phyloP scores from a whole-genome alignment of 1,140 invertebrate species.

The Sarcophaga peregrina region DNA sequence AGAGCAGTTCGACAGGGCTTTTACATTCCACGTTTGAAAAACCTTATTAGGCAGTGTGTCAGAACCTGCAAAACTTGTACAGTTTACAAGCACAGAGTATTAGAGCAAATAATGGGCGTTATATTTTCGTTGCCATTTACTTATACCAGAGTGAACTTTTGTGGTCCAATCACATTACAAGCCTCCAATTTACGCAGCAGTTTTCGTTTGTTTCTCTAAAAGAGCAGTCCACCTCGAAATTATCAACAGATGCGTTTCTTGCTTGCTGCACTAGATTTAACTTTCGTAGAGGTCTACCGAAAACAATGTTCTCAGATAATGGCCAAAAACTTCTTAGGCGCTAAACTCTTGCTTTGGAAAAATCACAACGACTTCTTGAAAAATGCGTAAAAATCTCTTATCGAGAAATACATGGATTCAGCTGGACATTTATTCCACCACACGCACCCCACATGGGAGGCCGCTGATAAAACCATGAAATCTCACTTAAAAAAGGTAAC shows the following conservation, averaged over 20 bases:
- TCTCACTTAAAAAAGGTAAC: not conserved
- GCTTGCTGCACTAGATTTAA: not conserved
- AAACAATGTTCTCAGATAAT: not conserved
- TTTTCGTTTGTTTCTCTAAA: too few species aligned
- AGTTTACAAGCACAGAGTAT: not conserved
- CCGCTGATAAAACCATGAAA: not conserved
- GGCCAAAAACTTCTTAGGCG: not conserved
- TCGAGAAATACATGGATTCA: not conserved
- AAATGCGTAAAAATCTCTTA: not conserved
- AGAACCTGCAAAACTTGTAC: not conserved
- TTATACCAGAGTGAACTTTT: conserved; percentile 50
- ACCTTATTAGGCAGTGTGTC: not conserved
- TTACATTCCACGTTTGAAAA: not conserved
- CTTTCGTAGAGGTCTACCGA: not conserved
- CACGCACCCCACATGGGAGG: not conserved
- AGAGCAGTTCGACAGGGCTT: not conserved
- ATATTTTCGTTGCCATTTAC: conserved; percentile 28
- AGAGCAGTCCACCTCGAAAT: not conserved
- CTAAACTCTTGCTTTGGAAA: not conserved
- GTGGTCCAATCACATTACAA: conserved; percentile 42
- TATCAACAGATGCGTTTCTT: conserved; percentile 13
- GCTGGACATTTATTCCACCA: not conserved
- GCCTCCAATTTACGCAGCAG: not conserved
- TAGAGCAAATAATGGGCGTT: conserved; percentile 38
- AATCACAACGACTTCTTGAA: not conserved